Evolutionary conservation across 2,888 invertebrate species (phyloP).

Genomic region (Halocaridina rubra): DNA sequence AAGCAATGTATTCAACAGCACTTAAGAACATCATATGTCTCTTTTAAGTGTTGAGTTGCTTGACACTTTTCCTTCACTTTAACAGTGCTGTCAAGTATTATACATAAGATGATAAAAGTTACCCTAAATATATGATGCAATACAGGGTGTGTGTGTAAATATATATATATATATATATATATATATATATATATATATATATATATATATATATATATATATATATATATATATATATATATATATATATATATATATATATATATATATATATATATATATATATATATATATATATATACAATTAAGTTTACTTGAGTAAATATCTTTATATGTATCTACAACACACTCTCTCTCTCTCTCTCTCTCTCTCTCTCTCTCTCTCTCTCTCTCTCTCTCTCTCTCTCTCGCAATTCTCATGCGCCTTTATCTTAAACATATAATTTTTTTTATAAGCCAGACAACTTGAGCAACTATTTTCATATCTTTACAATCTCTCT

Average conservation of each 20-base stretch:
- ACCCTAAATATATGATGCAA: too few relatives aligned
- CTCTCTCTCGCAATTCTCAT: not conserved
- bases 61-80: too few relatives aligned
- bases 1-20: too few relatives aligned
- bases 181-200: too few relatives aligned
- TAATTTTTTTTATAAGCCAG: not conserved
- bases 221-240: slow-evolving; percentile 25
- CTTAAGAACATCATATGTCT: too few relatives aligned
- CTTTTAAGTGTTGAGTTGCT: too few relatives aligned
- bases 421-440: too few relatives aligned
- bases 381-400: not conserved
- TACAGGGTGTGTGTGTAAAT: too few relatives aligned
- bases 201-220: not conserved
- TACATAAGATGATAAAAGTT: too few relatives aligned
- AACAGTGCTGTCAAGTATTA: too few relatives aligned
- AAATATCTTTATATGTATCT: not conserved
- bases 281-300: not conserved
- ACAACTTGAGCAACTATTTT: not conserved
- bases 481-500: not conserved
- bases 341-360: not conserved
- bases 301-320: not conserved
- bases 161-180: too few relatives aligned
- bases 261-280: not conserved
- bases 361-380: slow-evolving; percentile 11
- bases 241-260: slow-evolving; percentile 31